Percentiles rank a stretch among this genome's conserved stretches.
These are phyloP conservation scores for Scarus forsteni DNA, from an alignment of 2,797 vertebrate genomes.

Conservation along the genomic window DNA sequence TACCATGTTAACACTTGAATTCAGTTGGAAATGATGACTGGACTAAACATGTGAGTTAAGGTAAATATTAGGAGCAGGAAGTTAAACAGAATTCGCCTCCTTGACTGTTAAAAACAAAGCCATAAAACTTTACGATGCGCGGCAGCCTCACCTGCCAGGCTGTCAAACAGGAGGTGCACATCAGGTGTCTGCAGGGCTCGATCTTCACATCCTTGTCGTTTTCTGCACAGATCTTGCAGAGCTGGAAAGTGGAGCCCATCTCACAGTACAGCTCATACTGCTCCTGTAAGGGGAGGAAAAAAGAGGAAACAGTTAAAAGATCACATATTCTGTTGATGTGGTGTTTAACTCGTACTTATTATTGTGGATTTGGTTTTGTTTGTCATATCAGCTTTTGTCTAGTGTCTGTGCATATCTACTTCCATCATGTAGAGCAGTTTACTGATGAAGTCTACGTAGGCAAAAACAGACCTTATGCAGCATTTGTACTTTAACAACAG, in stretches of 20 bases:
- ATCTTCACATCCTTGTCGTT: slow-evolving; percentile 99
- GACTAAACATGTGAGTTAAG: background rate
- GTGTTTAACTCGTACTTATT: no score
- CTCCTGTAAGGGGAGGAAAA: slow-evolving; percentile 82
- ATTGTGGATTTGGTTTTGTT: no score
- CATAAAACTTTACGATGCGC: background rate
- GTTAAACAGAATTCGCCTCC: background rate
- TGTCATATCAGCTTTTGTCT: no score
- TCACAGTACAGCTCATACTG: slow-evolving; percentile 99
- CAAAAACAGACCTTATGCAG: no score
- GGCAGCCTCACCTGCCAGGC: slow-evolving; percentile 92
- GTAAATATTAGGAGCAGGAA: background rate
- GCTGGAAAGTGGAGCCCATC: slow-evolving; percentile 99
- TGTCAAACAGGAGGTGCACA: slow-evolving; percentile 98
- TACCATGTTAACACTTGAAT: background rate
- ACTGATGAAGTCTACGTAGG: no score
- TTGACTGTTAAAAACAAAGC: background rate
- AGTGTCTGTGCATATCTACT: no score
- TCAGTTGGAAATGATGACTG: background rate
- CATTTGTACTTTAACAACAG: no score
- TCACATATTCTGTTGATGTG: no score
- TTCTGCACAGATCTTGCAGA: slow-evolving; percentile 98
- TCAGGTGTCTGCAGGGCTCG: slow-evolving; percentile 97
- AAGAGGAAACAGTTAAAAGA: background rate
- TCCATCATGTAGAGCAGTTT: no score